A percentile compares a stretch with the other conserved stretches of the same genome.
phyloP scores from a whole-genome alignment of 2,797 vertebrate species.

The Myotis myotis region DNA sequence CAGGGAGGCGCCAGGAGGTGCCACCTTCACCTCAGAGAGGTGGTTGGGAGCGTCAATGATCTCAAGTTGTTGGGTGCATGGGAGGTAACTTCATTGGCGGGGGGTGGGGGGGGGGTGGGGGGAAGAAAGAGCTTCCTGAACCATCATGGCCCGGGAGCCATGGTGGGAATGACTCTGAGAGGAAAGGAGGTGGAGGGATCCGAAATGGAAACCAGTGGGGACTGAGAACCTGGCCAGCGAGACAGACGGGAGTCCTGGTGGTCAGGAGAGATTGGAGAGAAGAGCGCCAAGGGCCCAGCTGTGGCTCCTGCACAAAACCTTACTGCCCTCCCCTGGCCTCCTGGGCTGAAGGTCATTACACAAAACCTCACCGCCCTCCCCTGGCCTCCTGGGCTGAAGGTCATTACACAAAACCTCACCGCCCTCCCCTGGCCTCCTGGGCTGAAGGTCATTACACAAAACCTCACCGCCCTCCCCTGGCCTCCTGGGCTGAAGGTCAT shows the following conservation, averaged over 20 bases:
- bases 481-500: background rate
- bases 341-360: background rate
- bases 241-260: background rate
- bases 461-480: background rate
- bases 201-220: background rate
- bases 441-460: background rate
- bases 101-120: background rate
- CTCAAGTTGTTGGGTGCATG: constrained; percentile 11
- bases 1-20: background rate
- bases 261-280: background rate
- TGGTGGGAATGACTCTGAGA: background rate
- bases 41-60: constrained; percentile 25
- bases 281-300: background rate
- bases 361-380: no score
- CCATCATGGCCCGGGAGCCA: background rate
- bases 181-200: background rate
- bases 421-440: background rate
- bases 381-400: background rate
- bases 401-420: background rate
- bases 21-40: constrained; percentile 54
- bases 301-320: background rate
- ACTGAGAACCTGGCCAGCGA: background rate
- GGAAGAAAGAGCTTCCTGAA: background rate
- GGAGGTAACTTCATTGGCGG: background rate
- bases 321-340: background rate